These are phyloP conservation scores for Pachliopta kotzebuea DNA, from an alignment of 2,888 invertebrate species.

Conservation along the genomic window DNA sequence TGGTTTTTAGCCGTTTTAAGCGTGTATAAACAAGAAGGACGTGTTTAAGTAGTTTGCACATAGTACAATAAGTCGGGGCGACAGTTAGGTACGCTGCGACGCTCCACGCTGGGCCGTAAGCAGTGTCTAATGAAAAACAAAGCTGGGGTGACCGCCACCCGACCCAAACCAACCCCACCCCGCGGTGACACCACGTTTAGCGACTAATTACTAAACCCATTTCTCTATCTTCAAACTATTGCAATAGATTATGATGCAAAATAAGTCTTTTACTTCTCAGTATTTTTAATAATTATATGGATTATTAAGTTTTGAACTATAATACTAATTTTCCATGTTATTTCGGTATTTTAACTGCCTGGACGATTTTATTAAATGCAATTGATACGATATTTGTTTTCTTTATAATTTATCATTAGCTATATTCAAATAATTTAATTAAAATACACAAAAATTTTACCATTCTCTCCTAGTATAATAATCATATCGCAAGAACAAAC, in stretches of 20 bases:
- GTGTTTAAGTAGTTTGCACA: conserved; percentile 22
- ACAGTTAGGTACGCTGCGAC: conserved; percentile 29
- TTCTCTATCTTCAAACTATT: conserved; percentile 25
- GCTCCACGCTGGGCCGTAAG: conserved; percentile 41
- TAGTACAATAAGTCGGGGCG: conserved; percentile 17
- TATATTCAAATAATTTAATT: too few relatives aligned
- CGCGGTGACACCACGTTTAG: conserved; percentile 46
- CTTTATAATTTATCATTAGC: too few relatives aligned
- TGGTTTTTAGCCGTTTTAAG: conserved; percentile 7
- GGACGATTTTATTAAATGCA: too few relatives aligned
- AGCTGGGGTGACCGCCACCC: conserved; percentile 47
- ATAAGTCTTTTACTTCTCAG: too few relatives aligned
- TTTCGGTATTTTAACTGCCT: too few relatives aligned
- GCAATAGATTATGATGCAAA: not conserved
- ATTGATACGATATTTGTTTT: too few relatives aligned
- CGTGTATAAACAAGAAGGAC: conserved; percentile 17
- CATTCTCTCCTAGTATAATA: too few relatives aligned
- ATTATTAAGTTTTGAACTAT: too few relatives aligned
- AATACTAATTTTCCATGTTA: too few relatives aligned
- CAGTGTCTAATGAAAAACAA: conserved; percentile 68
- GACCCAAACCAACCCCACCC: conserved; percentile 43
- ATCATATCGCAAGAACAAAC: too few relatives aligned
- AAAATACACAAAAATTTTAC: too few relatives aligned
- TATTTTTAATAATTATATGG: too few relatives aligned
- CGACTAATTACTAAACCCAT: conserved; percentile 51